Evolutionary conservation across 37 sponge, comb jelly and placozoan genomes (phyloP).

Genomic region (Dysidea cf. avara): DNA sequence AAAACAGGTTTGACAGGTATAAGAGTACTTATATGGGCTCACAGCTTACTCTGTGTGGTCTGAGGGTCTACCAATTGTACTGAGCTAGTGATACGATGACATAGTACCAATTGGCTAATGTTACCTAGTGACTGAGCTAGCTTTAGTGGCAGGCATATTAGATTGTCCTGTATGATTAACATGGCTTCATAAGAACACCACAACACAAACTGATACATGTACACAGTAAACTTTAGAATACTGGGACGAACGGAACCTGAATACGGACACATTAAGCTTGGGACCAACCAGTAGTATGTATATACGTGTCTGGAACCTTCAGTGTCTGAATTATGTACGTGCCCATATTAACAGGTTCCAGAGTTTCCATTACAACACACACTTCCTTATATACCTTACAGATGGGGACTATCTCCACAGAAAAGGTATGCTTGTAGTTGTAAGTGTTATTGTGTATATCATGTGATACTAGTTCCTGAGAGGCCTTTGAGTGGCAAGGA

Average conservation of each 20-base stretch:
- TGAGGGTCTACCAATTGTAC: constrained; percentile 84
- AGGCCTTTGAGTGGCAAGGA: constrained; percentile 91
- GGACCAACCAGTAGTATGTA: no score
- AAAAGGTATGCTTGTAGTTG: constrained; percentile 96
- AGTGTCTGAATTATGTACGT: no score
- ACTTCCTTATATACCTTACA: no score
- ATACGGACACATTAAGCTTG: no score
- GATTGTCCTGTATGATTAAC: constrained; percentile 71
- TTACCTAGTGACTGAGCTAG: constrained; percentile 81
- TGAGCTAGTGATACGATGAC: constrained; percentile 59
- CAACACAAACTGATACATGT: no score
- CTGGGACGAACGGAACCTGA: no score
- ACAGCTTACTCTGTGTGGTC: constrained; percentile 68
- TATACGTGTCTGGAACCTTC: no score
- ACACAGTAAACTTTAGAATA: no score
- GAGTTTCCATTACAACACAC: no score
- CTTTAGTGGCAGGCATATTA: constrained; percentile 81
- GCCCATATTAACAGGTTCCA: no score
- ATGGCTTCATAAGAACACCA: no score
- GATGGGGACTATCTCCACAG: constrained; percentile 92
- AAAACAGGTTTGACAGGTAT: background rate
- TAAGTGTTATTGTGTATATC: constrained; percentile 91
- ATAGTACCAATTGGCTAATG: constrained; percentile 76
- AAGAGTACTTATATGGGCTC: background rate
- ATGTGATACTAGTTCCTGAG: constrained; percentile 94